These are phyloP conservation scores for Eristalinus aeneus DNA, from an alignment of 2,888 invertebrate species.

Conservation along the genomic window DNA sequence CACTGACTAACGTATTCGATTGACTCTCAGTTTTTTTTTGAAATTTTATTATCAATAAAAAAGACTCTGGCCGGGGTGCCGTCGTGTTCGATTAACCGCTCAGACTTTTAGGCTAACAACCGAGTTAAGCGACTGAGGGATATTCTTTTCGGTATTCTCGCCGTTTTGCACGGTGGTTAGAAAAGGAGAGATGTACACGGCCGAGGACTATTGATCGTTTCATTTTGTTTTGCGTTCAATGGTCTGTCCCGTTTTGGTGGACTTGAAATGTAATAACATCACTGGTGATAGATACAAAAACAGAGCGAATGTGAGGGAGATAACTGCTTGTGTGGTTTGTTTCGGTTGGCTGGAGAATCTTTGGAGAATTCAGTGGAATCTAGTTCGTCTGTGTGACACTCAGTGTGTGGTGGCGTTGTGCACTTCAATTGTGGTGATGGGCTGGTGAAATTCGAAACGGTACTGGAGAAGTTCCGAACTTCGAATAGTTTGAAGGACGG, in stretches of 20 bases:
- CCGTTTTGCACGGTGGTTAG: conserved; percentile 20
- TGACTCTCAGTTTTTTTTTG: conserved; percentile 13
- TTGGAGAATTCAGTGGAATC: conserved; percentile 33
- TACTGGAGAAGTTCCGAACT: neutral
- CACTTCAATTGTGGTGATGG: neutral
- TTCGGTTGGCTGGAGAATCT: conserved; percentile 6
- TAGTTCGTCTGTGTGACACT: conserved; percentile 5
- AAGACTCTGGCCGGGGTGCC: conserved; percentile 20
- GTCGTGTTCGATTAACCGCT: conserved; percentile 43
- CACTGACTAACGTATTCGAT: neutral
- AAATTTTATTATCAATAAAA: conserved; percentile 26
- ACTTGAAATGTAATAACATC: conserved; percentile 61
- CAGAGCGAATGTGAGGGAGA: conserved; percentile 44
- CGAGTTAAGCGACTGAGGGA: conserved; percentile 53
- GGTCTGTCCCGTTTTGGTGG: conserved; percentile 40
- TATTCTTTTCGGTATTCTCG: conserved; percentile 30
- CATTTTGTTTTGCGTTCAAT: conserved; percentile 2
- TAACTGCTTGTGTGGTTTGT: neutral
- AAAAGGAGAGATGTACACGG: conserved; percentile 7
- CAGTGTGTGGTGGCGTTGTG: conserved; percentile 13
- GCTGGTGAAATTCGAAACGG: conserved; percentile 21
- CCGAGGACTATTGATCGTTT: conserved; percentile 42
- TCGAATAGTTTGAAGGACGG: neutral
- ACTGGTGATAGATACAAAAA: conserved; percentile 60
- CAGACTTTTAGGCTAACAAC: conserved; percentile 50